Base-by-base conservation (phyloP, 2,888 invertebrate species). In the Scaptomyza caliginosa region DNA sequence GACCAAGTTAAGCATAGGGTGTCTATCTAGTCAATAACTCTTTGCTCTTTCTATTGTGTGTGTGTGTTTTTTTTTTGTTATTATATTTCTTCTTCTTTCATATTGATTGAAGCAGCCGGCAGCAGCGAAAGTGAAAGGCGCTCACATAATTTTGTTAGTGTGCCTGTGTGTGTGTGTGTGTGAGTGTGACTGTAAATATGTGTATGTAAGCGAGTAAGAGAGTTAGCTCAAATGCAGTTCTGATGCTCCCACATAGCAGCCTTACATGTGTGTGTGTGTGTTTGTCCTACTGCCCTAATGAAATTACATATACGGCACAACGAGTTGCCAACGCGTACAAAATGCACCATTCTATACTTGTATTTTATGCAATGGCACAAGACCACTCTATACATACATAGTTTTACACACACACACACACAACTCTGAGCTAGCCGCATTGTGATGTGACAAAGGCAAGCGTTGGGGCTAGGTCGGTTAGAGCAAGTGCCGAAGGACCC, bases 211-310 rank as follows among this genome's bases (percentile, higher is more conserved):
- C 7, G 26, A 17, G 43, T 32, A 21, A 32, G 19, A 28, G 34
- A 36, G 39, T 43, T 38, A 36, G 39, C 38, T 34, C 24, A 49
- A 45, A 49, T 70, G 71, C 77, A 72, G 46, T 52, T 56, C 30
- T 42, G 46, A 65, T 65, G 65, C 71, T 60, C 46, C 70, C 63
- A 32, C 58, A 26, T 49, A 39, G 28, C 38, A 17, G 23, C 8
- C 48, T 32, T 48, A 30, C 40, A 4, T 50, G 32, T 23, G n/a
- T 21, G 6, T 38, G 16, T 4, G 16, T 36, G 10, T 34, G 10
- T 64, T 74, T 79, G 83, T 68, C 76, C 86, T 85, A 87, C 86
- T 83, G 83, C 86, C 86, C 88, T 87, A 85, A 83, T 87, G 83
- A 83, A 87, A 83, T 83, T 81, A 83, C 79, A 69, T 62, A 65